These are phyloP conservation scores for Eupsilia transversa DNA, from an alignment of 2,888 invertebrate species.

Conservation along the genomic window DNA sequence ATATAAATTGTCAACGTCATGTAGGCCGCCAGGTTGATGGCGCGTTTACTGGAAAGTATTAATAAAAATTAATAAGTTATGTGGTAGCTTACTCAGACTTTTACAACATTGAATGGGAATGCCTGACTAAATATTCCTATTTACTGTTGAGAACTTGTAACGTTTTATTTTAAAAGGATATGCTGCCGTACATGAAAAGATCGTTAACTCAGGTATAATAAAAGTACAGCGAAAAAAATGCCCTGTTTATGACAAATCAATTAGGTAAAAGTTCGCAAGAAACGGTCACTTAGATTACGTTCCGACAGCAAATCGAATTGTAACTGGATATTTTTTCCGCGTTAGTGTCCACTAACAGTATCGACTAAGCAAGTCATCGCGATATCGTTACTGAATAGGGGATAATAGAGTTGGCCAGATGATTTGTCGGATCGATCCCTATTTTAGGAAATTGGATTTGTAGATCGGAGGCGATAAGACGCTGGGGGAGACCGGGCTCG, in stretches of 20 bases:
- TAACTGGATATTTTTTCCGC: slow-evolving; percentile 64
- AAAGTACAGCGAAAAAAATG: neutral
- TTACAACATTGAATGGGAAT: neutral
- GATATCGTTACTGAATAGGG: slow-evolving; percentile 72
- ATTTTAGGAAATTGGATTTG: slow-evolving; percentile 91
- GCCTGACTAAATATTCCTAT: neutral
- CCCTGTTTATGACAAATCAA: slow-evolving; percentile 13
- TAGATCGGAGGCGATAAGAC: slow-evolving; percentile 88
- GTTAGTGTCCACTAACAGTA: slow-evolving; percentile 70
- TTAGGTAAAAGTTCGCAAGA: slow-evolving; percentile 28
- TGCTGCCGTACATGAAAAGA: neutral
- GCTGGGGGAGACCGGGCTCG: slow-evolving; percentile 69
- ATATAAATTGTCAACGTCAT: slow-evolving; percentile 62
- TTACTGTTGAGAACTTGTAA: neutral
- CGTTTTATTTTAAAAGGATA: neutral
- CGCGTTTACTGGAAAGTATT: slow-evolving; percentile 37
- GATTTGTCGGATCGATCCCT: slow-evolving; percentile 91
- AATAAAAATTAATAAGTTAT: slow-evolving; percentile 51
- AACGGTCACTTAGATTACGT: slow-evolving; percentile 40
- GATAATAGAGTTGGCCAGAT: slow-evolving; percentile 88
- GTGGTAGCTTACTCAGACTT: slow-evolving; percentile 2
- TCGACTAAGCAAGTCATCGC: slow-evolving; percentile 75
- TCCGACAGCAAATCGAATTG: slow-evolving; percentile 54
- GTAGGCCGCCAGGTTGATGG: slow-evolving; percentile 27
- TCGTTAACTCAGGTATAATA: neutral